These are phyloP conservation scores for Elymnias hypermnestra DNA, from an alignment of 1,140 invertebrate species.

Conservation along the genomic window DNA sequence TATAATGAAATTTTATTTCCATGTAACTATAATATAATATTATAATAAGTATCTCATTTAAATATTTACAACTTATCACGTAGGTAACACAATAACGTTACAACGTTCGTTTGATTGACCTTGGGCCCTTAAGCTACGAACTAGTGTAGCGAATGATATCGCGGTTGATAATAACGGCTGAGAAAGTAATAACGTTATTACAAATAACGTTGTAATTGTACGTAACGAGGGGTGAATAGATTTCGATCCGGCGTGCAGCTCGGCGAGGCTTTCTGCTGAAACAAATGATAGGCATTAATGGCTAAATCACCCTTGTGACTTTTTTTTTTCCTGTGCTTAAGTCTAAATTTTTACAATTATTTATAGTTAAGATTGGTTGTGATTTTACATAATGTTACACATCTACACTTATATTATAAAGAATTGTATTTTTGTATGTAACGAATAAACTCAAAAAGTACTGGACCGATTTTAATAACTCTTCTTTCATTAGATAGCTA, in stretches of 20 bases:
- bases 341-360: no score
- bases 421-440: no score
- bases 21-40: slow-evolving; percentile 46
- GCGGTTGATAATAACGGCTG: slow-evolving; percentile 33
- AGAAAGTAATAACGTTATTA: slow-evolving; percentile 32
- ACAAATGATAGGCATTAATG: slow-evolving; percentile 42
- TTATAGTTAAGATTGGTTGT: no score
- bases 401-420: no score
- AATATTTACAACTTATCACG: slow-evolving; percentile 53
- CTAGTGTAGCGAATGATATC: slow-evolving; percentile 31
- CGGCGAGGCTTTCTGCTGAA: slow-evolving; percentile 63
- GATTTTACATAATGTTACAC: no score
- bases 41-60: slow-evolving; percentile 46
- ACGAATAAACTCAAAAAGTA: no score
- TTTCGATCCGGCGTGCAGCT: slow-evolving; percentile 45
- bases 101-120: slow-evolving; percentile 28
- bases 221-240: slow-evolving; percentile 28
- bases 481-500: no score
- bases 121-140: slow-evolving; percentile 29
- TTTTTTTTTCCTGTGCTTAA: no score
- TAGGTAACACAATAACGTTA: slow-evolving; percentile 45
- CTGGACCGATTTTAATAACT: no score
- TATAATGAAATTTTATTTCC: slow-evolving; percentile 54
- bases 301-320: not conserved
- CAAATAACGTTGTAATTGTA: slow-evolving; percentile 32